A percentile compares a stretch with the other conserved stretches of the same genome.
phyloP scores from a whole-genome alignment of 2,113 vertebrate species.

The Callaeas wilsoni region DNA sequence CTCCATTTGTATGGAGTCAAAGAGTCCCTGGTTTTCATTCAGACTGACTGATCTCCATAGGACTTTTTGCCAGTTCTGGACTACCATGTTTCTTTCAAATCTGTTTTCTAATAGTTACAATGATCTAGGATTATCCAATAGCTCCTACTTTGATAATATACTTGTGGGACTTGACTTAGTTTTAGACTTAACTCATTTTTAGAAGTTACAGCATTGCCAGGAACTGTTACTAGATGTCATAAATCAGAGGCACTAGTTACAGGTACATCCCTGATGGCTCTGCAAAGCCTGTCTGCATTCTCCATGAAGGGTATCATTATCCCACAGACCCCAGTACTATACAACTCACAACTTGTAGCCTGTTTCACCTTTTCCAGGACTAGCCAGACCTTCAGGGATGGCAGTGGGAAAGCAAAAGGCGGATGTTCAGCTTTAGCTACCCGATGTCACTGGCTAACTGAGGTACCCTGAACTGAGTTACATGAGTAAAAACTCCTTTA shows the following conservation, averaged over 20 bases:
- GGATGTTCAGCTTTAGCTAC: neutral
- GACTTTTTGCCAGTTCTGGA: neutral
- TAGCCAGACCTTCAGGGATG: neutral
- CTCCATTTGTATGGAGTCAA: neutral
- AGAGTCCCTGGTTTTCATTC: neutral
- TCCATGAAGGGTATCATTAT: neutral
- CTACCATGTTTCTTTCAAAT: neutral
- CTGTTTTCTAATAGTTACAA: neutral
- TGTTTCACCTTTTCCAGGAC: neutral
- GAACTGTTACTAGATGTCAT: neutral
- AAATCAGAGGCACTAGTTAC: neutral
- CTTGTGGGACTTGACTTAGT: neutral
- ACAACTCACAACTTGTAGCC: neutral
- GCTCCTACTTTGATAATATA: neutral
- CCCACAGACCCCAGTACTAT: neutral
- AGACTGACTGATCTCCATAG: neutral
- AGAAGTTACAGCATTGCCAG: neutral
- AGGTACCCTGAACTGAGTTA: neutral
- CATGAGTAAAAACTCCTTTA: neutral
- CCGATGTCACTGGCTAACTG: neutral
- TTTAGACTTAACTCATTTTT: neutral
- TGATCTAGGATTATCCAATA: neutral
- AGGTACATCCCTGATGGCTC: neutral
- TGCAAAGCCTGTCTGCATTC: neutral
- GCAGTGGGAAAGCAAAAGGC: neutral